A percentile compares a stretch with the other conserved stretches of the same genome.
These are phyloP conservation scores for Hedychridium roseum DNA, from an alignment of 2,888 invertebrate genomes.

Conservation along the genomic window DNA sequence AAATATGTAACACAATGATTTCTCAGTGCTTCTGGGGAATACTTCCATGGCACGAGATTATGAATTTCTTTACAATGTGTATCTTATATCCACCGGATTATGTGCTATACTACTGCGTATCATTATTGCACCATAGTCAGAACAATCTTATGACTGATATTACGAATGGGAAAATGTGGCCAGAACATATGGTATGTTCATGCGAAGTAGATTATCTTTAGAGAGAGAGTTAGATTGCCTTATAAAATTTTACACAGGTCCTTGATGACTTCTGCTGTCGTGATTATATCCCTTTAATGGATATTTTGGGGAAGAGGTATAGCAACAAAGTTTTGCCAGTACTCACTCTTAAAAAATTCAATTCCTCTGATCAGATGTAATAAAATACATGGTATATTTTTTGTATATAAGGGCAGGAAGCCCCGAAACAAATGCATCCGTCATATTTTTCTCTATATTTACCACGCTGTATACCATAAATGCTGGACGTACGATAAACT, in stretches of 20 bases:
- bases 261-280: constrained; percentile 52
- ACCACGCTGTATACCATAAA: too few relatives aligned
- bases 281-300: constrained; percentile 54
- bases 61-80: constrained; percentile 54
- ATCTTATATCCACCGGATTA: constrained; percentile 58
- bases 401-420: too few relatives aligned
- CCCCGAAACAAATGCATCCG: too few relatives aligned
- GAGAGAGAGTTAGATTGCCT: constrained; percentile 1
- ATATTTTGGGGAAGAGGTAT: constrained; percentile 55
- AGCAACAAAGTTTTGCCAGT: constrained; percentile 55
- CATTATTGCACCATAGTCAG: constrained; percentile 52
- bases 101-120: constrained; percentile 56
- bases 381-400: too few relatives aligned
- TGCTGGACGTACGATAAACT: too few relatives aligned
- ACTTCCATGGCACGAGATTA: constrained; percentile 56
- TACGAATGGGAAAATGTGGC: constrained; percentile 52
- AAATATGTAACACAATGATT: constrained; percentile 53
- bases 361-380: too few relatives aligned
- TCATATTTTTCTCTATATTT: too few relatives aligned
- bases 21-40: constrained; percentile 57
- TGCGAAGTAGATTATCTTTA: not conserved
- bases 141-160: constrained; percentile 45
- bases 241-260: constrained; percentile 35
- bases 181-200: constrained; percentile 52
- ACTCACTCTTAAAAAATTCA: constrained; percentile 42